Evolutionary conservation across 2,797 vertebrate species (phyloP).

Genomic region (Propithecus perrieri): DNA sequence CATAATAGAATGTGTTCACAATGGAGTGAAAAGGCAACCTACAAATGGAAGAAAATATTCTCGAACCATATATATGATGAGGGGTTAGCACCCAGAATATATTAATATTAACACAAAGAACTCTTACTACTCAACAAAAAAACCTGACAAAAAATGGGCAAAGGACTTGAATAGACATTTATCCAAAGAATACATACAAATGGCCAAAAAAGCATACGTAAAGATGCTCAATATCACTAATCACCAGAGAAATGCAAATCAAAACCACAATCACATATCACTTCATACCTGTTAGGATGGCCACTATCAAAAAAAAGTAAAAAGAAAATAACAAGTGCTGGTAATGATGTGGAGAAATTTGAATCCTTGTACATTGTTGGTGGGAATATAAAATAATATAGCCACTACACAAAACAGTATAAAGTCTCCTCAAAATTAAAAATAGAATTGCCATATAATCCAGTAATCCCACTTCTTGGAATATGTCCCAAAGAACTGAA

Average conservation of each 20-base stretch:
- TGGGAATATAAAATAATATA: background rate
- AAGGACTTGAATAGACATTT: background rate
- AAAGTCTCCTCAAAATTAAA: background rate
- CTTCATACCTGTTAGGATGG: background rate
- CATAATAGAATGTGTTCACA: background rate
- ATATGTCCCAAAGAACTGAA: background rate
- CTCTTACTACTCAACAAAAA: background rate
- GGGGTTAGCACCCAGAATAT: background rate
- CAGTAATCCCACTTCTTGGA: background rate
- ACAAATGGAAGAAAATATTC: background rate
- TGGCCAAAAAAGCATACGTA: background rate
- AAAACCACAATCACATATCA: background rate
- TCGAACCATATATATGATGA: background rate
- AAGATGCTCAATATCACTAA: background rate
- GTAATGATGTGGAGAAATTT: background rate
- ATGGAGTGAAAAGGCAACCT: background rate
- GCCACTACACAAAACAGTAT: background rate
- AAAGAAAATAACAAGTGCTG: background rate
- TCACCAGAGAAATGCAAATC: background rate
- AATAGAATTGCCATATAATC: background rate
- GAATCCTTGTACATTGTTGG: background rate
- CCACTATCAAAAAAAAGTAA: background rate
- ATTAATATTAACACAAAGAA: background rate
- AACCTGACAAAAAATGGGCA: background rate
- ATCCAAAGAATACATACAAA: background rate